phyloP scores from a whole-genome alignment of 2,113 vertebrate genomes.

The Myotis lucifugus region DNA sequence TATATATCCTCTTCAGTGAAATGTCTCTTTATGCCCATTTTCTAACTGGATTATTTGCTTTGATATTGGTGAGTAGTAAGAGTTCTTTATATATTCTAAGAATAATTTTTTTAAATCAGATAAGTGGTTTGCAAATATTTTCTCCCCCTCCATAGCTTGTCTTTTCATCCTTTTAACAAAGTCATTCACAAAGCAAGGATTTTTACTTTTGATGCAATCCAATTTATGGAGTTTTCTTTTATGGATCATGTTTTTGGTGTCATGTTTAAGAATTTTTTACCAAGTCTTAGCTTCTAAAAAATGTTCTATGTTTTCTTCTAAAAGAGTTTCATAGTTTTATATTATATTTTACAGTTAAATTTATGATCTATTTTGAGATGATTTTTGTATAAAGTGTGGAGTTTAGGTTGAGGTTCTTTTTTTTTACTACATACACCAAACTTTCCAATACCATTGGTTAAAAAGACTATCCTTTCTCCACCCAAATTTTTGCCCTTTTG shows the following conservation, averaged over 20 bases:
- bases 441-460: not conserved
- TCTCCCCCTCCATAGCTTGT: not conserved
- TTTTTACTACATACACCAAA: not conserved
- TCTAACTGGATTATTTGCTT: not conserved
- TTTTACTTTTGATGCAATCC: conserved; percentile 9
- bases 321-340: not conserved
- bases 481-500: not conserved
- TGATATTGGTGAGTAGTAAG: not conserved
- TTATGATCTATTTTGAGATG: not conserved
- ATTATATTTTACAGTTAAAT: not conserved
- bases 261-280: not conserved
- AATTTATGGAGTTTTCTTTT: not conserved
- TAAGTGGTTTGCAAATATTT: not conserved
- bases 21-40: not conserved
- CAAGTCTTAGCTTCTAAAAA: not conserved
- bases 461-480: not conserved
- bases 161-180: not conserved
- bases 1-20: not conserved
- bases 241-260: conserved; percentile 7
- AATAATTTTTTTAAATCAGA: not conserved
- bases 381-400: not conserved
- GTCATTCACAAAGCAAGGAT: not conserved
- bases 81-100: not conserved
- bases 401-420: not conserved
- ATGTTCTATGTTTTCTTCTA: not conserved